A percentile compares a stretch with the other conserved stretches of the same genome.
Evolutionary conservation across 2,888 invertebrate genomes (phyloP).

Genomic region (Apodemia zela): DNA sequence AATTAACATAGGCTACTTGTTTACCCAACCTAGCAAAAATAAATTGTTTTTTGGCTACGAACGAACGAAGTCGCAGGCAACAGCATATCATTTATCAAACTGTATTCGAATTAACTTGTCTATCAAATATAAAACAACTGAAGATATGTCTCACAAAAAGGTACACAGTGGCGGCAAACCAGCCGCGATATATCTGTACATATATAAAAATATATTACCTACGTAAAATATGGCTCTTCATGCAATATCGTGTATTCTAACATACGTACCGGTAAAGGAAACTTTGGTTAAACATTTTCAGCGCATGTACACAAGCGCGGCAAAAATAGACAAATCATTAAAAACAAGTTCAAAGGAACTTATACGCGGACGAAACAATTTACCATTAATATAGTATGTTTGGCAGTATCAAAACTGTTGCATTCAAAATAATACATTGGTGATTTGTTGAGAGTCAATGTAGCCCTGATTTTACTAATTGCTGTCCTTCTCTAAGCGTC

Average conservation of each 20-base stretch:
- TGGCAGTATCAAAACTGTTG: too few relatives aligned
- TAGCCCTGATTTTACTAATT: too few relatives aligned
- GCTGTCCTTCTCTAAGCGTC: too few relatives aligned
- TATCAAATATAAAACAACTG: conserved; percentile 25
- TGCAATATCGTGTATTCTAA: conserved; percentile 40
- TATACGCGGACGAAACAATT: not conserved
- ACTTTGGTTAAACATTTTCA: conserved; percentile 39
- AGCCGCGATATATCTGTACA: conserved; percentile 57
- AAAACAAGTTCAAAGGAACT: too few relatives aligned
- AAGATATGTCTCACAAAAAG: conserved; percentile 43
- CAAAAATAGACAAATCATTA: conserved; percentile 19
- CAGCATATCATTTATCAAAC: conserved; percentile 20
- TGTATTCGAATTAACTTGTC: conserved; percentile 27
- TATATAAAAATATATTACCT: conserved; percentile 68
- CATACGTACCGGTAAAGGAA: conserved; percentile 42
- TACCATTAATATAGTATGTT: not conserved
- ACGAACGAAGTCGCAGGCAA: too few relatives aligned
- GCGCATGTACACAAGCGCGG: not conserved
- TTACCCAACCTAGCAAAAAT: too few relatives aligned
- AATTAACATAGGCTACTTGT: too few relatives aligned
- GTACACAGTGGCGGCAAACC: conserved; percentile 41
- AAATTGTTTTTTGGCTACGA: too few relatives aligned
- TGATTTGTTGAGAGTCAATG: too few relatives aligned
- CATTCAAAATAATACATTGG: too few relatives aligned
- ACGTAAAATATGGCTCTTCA: conserved; percentile 59